These are phyloP conservation scores for Drosophila orosa DNA, from an alignment of 1,140 invertebrate species.

Conservation along the genomic window DNA sequence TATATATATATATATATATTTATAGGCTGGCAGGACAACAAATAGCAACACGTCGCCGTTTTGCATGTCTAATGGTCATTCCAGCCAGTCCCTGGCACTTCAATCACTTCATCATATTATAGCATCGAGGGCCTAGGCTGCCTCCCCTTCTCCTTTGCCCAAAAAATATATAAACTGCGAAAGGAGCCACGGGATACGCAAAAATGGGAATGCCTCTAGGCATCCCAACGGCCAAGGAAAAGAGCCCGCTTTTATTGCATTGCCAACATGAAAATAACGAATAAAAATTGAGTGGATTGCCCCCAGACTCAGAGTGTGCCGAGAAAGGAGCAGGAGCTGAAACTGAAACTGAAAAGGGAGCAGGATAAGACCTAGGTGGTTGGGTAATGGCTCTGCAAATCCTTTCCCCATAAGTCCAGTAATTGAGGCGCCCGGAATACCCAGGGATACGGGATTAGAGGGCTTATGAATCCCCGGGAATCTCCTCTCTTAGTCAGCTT, in stretches of 20 bases:
- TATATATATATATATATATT: not conserved
- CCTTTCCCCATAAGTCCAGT: conserved; percentile 29
- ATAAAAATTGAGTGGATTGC: conserved; percentile 77
- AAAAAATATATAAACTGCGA: not conserved
- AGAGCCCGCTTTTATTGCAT: conserved; percentile 46
- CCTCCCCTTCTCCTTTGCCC: not conserved
- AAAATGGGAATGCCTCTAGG: conserved; percentile 24
- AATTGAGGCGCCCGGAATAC: conserved; percentile 24
- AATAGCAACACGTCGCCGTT: conserved; percentile 72
- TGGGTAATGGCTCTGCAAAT: conserved; percentile 28
- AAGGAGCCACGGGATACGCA: conserved; percentile 19
- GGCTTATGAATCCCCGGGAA: not conserved
- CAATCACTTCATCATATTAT: conserved; percentile 79
- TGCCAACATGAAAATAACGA: conserved; percentile 68
- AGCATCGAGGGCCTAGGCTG: not conserved
- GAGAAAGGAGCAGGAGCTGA: not conserved
- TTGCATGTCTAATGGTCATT: conserved; percentile 75
- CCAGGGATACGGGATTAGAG: conserved; percentile 19
- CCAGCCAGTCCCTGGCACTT: conserved; percentile 56
- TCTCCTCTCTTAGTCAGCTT: not conserved
- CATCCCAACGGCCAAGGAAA: conserved; percentile 13
- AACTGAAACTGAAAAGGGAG: not conserved
- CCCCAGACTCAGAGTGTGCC: conserved; percentile 14
- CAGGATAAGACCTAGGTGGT: conserved; percentile 12
- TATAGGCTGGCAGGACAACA: conserved; percentile 28